Base-by-base conservation (phyloP, 2,113 vertebrate genomes). In the Sinocyclocheilus anshuiensis region DNA sequence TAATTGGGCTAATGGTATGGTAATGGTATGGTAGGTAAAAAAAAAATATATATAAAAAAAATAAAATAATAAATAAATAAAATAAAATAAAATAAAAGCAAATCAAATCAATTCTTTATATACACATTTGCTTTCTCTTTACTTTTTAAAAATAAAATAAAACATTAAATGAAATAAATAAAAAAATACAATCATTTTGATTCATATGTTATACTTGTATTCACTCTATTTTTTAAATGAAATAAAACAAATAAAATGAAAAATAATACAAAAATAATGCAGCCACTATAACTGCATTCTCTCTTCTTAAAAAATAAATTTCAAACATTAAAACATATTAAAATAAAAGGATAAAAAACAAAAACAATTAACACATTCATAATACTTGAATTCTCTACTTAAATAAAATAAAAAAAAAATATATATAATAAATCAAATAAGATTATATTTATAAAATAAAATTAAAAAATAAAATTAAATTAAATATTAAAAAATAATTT, bases 1-100 rank as follows among this genome's bases (percentile, higher is more conserved):
- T 50, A 69, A 29, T 72, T 77, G 57, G 55, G 76, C 63, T 71
- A 42, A 71, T 86, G 76, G 36, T 80, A 42, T 72, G 11, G 24
- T 33, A 29, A 82, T 82, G 6, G 53, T 18, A 55, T 6, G 8
- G 18, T 12, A 48, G 4, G 42, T 82, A 53, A 13, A 75, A 13
- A 65, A 12, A 3, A 36, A 13, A 45, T n/a, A n/a, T n/a, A n/a
- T n/a, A 24, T 33, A 18, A 18, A 69, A 69, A 18, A 65, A 67
- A 67, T 16, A 12, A 3, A 48, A 12, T n/a, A n/a, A n/a, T n/a
- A 36, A 36, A 36, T 3, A 36, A 36, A 36, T 3, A 48, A 2
- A 12, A 48, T 11, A 48, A 13, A 65, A 12, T 13, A 4, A 7
- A 45, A 1, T 36, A 29, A 16, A 67, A 67, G 29, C 12, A 63